Percentiles rank a stretch among this genome's conserved stretches.
These are phyloP conservation scores for Onthophagus taurus DNA, from an alignment of 1,140 invertebrate genomes.

Conservation along the genomic window DNA sequence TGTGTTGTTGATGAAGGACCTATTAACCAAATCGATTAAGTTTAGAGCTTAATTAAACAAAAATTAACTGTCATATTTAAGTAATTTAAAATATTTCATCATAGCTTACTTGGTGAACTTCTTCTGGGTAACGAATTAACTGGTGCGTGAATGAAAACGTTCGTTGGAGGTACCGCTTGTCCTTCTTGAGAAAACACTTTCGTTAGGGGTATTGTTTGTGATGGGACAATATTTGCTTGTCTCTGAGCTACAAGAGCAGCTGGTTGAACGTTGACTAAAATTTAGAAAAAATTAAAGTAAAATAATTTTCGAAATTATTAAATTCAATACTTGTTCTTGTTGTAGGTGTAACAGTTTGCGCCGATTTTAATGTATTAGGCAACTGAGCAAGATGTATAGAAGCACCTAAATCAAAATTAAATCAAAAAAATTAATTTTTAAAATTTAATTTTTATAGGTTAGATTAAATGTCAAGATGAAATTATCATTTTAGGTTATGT, in stretches of 20 bases:
- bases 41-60: conserved; percentile 1
- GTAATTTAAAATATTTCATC: not conserved
- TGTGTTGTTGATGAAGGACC: not conserved
- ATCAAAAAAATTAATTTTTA: not conserved
- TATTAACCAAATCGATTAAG: not conserved
- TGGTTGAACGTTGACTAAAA: conserved; percentile 31
- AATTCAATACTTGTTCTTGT: conserved; percentile 29
- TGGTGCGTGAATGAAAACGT: conserved; percentile 29
- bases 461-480: no score
- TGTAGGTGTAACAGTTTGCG: conserved; percentile 20
- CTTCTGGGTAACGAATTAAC: conserved; percentile 23
- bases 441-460: no score
- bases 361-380: conserved; percentile 25
- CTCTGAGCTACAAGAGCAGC: conserved; percentile 29
- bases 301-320: conserved; percentile 4
- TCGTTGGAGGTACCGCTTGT: conserved; percentile 17
- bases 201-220: conserved; percentile 32
- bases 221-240: conserved; percentile 23
- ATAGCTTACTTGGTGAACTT: conserved; percentile 29
- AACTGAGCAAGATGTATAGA: conserved; percentile 32
- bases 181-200: conserved; percentile 33
- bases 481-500: no score
- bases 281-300: conserved; percentile 11
- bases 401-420: conserved; percentile 20
- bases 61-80: not conserved